Conservation (phyloP, 2,113 vertebrate genomes). For the Mandrillus leucophaeus region DNA sequence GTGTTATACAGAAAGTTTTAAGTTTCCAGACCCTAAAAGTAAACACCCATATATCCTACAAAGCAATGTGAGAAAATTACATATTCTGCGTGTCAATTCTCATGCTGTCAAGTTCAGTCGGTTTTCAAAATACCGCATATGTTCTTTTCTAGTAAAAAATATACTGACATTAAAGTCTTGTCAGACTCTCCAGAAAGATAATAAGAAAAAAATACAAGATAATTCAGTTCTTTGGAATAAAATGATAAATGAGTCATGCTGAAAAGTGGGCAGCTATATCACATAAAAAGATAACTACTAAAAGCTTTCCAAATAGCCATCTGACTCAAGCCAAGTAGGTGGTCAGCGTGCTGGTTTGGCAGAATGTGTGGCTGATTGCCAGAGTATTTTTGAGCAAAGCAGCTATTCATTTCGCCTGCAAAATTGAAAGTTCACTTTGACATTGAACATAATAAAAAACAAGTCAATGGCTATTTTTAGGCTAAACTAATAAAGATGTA, state of each 20-base stretch:
- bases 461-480: conserved; percentile 70
- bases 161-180: conserved; percentile 67
- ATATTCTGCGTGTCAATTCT: conserved; percentile 56
- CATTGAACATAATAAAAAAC: conserved; percentile 66
- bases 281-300: conserved; percentile 56
- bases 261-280: conserved; percentile 68
- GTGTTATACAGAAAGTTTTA: conserved; percentile 39
- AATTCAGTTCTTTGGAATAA: conserved; percentile 64
- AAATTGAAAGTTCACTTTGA: conserved; percentile 54
- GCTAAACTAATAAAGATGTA: conserved; percentile 61
- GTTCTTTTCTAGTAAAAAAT: conserved; percentile 64
- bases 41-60: conserved; percentile 40
- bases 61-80: conserved; percentile 62
- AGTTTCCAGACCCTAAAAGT: conserved; percentile 40
- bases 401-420: conserved; percentile 58
- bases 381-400: conserved; percentile 57
- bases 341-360: conserved; percentile 58
- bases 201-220: conserved; percentile 56
- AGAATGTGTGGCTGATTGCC: conserved; percentile 59
- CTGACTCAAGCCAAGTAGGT: conserved; percentile 68
- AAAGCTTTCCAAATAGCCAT: conserved; percentile 68
- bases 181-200: conserved; percentile 67
- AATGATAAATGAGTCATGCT: conserved; percentile 67
- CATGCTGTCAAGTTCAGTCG: conserved; percentile 55
- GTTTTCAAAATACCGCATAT: conserved; percentile 60